A percentile compares a stretch with the other conserved stretches of the same genome.
Evolutionary conservation across 2,113 vertebrate species (phyloP).

Genomic region (Rhipidura dahli): DNA sequence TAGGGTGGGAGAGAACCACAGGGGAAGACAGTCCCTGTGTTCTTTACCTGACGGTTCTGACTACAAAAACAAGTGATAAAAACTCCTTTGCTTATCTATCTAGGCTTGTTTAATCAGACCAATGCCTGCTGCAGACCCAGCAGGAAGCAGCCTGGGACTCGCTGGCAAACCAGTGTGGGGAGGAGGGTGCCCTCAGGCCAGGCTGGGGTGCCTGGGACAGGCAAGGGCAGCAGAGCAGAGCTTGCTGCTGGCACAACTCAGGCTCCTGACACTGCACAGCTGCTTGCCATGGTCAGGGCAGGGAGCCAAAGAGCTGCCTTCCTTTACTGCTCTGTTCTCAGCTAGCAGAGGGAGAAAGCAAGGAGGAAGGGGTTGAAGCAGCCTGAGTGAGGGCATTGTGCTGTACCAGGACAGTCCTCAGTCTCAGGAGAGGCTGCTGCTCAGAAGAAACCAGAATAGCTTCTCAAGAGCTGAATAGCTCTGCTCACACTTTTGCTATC

Average conservation of each 20-base stretch:
- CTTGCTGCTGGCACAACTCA: not conserved
- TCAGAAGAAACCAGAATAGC: not conserved
- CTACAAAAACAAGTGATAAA: not conserved
- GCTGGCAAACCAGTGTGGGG: not conserved
- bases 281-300: not conserved
- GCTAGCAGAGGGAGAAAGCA: not conserved
- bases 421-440: not conserved
- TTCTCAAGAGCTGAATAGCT: not conserved
- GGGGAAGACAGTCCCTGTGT: not conserved
- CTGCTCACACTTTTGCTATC: not conserved
- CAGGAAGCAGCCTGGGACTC: not conserved
- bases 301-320: not conserved
- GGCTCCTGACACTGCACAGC: not conserved
- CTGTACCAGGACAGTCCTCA: not conserved
- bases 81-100: not conserved
- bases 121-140: not conserved
- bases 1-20: not conserved
- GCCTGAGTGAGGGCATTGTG: not conserved
- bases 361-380: not conserved
- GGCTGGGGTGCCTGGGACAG: not conserved
- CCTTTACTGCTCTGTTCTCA: not conserved
- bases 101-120: not conserved
- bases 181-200: not conserved
- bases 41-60: not conserved
- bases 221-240: not conserved